These are phyloP conservation scores for Hylyphantes graminicola DNA, from an alignment of 1,140 invertebrate species.

Conservation along the genomic window DNA sequence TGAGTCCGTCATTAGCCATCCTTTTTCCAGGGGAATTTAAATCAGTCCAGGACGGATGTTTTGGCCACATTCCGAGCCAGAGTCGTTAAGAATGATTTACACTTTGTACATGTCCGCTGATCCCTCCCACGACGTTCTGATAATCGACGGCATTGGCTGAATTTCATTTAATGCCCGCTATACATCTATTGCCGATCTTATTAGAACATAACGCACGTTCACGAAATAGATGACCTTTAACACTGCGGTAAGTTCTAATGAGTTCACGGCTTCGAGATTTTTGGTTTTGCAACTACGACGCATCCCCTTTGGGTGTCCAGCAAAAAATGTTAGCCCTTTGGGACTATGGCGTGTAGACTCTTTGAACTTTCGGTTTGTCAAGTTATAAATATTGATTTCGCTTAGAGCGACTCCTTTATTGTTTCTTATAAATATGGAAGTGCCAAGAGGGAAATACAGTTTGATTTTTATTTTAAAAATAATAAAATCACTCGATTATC, in stretches of 20 bases:
- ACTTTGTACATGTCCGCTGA: conserved; percentile 9
- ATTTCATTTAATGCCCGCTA: conserved; percentile 18
- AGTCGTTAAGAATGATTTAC: conserved; percentile 50
- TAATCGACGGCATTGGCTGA: conserved; percentile 2
- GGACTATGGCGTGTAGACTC: too few species aligned
- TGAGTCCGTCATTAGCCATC: conserved; percentile 41
- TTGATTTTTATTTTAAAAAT: too few species aligned
- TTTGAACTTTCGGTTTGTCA: too few species aligned
- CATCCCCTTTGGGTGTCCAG: too few species aligned
- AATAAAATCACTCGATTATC: too few species aligned
- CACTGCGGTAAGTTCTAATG: background rate
- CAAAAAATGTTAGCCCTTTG: too few species aligned
- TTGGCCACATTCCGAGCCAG: conserved; percentile 15
- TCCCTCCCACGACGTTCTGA: conserved; percentile 47
- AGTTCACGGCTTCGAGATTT: background rate
- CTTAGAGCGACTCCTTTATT: too few species aligned
- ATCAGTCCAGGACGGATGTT: conserved; percentile 18
- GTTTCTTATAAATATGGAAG: too few species aligned
- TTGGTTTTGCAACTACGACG: background rate
- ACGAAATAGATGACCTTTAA: conserved; percentile 5
- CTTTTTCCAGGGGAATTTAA: conserved; percentile 23
- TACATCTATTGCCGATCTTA: conserved; percentile 27
- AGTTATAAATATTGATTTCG: too few species aligned
- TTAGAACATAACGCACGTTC: conserved; percentile 16
- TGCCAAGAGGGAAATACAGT: too few species aligned